Percentiles rank a stretch among this genome's conserved stretches.
Evolutionary conservation across 2,888 invertebrate species (phyloP).

Genomic region (Ptychoptera albimana): DNA sequence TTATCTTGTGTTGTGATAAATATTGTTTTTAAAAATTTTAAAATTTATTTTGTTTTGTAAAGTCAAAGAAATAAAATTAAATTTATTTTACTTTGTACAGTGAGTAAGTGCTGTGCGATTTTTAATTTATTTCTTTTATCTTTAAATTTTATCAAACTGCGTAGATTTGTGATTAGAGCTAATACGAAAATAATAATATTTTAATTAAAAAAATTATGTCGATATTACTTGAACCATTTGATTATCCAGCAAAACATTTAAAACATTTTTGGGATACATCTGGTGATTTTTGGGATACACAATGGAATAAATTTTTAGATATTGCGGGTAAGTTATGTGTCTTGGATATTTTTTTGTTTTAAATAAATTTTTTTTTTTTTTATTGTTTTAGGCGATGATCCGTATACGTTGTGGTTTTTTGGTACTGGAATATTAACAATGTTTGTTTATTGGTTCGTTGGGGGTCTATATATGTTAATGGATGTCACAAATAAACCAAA

Average conservation of each 20-base stretch:
- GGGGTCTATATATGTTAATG: slow-evolving; percentile 56
- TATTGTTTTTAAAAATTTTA: too few species aligned
- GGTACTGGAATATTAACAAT: slow-evolving; percentile 44
- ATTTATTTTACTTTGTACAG: too few species aligned
- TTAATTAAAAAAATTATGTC: too few species aligned
- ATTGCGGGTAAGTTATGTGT: slow-evolving; percentile 35
- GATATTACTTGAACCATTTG: slow-evolving; percentile 13
- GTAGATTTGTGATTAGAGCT: too few species aligned
- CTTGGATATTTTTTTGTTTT: too few species aligned
- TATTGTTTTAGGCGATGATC: slow-evolving; percentile 38
- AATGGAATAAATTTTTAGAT: slow-evolving; percentile 58
- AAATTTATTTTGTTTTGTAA: too few species aligned
- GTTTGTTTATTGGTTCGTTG: slow-evolving; percentile 57
- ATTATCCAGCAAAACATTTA: slow-evolving; percentile 45
- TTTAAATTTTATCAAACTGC: too few species aligned
- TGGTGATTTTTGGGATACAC: slow-evolving; percentile 72
- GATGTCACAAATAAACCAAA: slow-evolving; percentile 61
- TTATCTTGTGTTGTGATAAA: too few species aligned
- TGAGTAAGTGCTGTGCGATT: too few species aligned
- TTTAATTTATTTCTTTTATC: too few species aligned
- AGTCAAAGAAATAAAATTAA: too few species aligned
- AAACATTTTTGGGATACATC: slow-evolving; percentile 72
- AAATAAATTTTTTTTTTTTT: slow-evolving; percentile 12
- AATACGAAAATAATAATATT: too few species aligned
- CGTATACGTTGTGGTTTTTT: slow-evolving; percentile 45